Evolutionary conservation across 2,113 vertebrate genomes (phyloP), one percentile per base, ranked within the genome.

Genomic region (Melanostigma gelatinosum): DNA sequence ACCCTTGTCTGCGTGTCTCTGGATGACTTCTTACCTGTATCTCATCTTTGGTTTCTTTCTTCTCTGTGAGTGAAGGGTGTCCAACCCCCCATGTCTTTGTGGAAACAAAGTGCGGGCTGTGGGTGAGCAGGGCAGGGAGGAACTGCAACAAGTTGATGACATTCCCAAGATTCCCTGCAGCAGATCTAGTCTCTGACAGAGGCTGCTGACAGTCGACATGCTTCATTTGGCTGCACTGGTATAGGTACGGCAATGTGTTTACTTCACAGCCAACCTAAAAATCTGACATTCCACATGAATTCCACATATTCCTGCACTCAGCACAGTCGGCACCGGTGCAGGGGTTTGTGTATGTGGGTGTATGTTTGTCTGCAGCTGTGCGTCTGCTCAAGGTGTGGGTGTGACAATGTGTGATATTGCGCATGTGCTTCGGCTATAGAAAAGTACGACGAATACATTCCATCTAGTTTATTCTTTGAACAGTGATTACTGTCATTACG

Each of bases 61-160:
- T 89, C 75, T 91, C 72, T 52, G 77, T 87, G 91, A 92, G 83
- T 88, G 88, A 92, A 91, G 93, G 90, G 89, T 91, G 92, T 89
- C 91, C 90, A 52, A 84, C 91, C 89, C 90, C 34, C 64, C 82
- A 92, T 89, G 84, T 46, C 83, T 84, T 62, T 91, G 85, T 91
- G 44, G 92, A 93, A 93, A 93, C 91, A 94, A 90, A 92, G 86
- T 68, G 12, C 75, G n/a, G 83, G 76, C 71, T 75, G 85, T 85
- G 83, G 79, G 82, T 68, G 85, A 84, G 68, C 57, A 40, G 66
- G 54, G 62, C 77, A 71, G 81, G 77, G 84, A 83, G 76, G 87
- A 70, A 81, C 55, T 7, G 79, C 86, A 81, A 78, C 72, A 71
- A 84, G 62, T 90, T 11, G 82, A 82, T 90, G 73, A 90, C 66